Base-by-base conservation (phyloP, 2,797 vertebrate genomes). In the Crax fasciolata region DNA sequence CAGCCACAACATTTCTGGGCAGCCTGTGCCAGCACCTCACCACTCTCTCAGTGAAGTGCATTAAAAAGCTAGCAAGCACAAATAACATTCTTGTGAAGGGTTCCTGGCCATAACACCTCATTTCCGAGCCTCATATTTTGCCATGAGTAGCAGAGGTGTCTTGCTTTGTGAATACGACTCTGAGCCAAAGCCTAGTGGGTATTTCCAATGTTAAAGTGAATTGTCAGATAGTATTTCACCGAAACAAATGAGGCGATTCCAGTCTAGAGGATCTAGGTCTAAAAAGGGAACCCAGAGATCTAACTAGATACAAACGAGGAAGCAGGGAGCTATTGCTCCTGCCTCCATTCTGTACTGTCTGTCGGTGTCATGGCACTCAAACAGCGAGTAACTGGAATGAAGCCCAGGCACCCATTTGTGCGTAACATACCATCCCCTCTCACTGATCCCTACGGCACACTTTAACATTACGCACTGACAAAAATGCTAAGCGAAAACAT, bases 341-440 rank as follows among this genome's bases (percentile, higher is more conserved):
- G 75, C 35, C 41, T 77, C 84, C 43, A 19, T 52, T 15, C 32
- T 70, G 25, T 59, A n/a, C 72, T 74, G 12, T 74, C 84, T 75
- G 24, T 70, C 79, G 71, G 38, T 78, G 73, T 62, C 44, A 58
- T 5, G 3, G 52, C 48, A 65, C 63, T 78, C 48, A 25, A 59
- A 59, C 4, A 84, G 52, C 52, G 80, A 72, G 89, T 74, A 87
- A 83, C 63, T 87, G 93, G 84, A 95, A 91, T 73, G 85, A 94
- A 95, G 80, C 71, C 91, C 85, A 55, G 49, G 8, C 91, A 44
- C 13, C 9, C 46, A 61, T 89, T 89, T 84, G 59, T 58, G 61
- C 16, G 72, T 87, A 91, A 83, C 52, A 70, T 46, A 30, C 18
- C 67, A 41, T 79, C 61, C 68, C 87, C 78, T 82, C 82, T 95